Base-by-base conservation (phyloP, 2,888 invertebrate genomes). In the Allolobophora icterica region DNA sequence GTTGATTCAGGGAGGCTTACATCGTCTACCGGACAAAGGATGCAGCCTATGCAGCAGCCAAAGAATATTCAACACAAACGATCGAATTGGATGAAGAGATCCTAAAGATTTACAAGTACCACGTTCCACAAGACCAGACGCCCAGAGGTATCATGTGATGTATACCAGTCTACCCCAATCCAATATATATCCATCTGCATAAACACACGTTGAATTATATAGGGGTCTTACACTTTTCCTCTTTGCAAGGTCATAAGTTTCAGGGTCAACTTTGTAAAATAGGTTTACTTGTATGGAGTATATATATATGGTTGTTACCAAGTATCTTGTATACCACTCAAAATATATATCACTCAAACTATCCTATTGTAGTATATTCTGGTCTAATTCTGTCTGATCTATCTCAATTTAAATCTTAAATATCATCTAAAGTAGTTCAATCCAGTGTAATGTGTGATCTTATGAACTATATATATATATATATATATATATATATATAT, bases 21-120 rank as follows among this genome's bases (percentile, higher is more conserved):
- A 84, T 89, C 19, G 45, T 91, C 90, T 91, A 84, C 42, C 90
- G 84, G 38, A 90, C 89, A 30, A 90, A 58, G 90, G 91, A 91
- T 45, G 42, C 35, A 34, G 87, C 91, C 11, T 42, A 90, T 35
- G 34, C 15, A 11, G 90, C 90, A 19, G 90, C 90, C 45, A 40
- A 45, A 42, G 91, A 91, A 84, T 84, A 90, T 40, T 34, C 45
- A 30, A 34, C 17, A 33, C 24, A 71, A 17, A 90, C 45, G 2
- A 90, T 90, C 33, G 91, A 90, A 34, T 45, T 91, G 42, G 91
- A 90, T 19, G 91, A 87, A 71, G n/a, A 90, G n/a, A n/a, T 90
- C 33, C 90, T 91, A 3, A 90, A 45, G 45, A 84, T 91, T 30
- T 90, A 40, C 91, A 91, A 91, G 90, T 91, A 91, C 87, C 91